Base-by-base conservation (phyloP, 2,797 vertebrate genomes). In the Lepus townsendii region DNA sequence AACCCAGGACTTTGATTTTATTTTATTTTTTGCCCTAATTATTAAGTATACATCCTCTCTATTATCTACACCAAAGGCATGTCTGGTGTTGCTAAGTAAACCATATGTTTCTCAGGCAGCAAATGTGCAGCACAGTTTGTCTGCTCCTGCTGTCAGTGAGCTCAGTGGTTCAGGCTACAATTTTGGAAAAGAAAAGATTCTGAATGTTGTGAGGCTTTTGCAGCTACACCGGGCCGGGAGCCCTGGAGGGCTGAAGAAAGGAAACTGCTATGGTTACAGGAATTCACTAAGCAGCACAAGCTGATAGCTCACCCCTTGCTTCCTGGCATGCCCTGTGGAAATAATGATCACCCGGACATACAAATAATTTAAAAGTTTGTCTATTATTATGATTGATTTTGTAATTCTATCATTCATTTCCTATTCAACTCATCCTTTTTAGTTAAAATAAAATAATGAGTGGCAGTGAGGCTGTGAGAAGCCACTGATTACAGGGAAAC, bases 401-500 rank as follows among this genome's bases (percentile, higher is more conserved):
- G 83, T 84, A 72, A 35, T 42, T 38, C n/a, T 30, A 11, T 62
- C 75, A 93, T 19, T 88, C 75, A 24, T n/a, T 95, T 95, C 54
- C 82, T 83, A 66, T 83, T 66, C 88, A 93, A 93, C n/a, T 2
- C 1, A 82, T 92, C 86, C 93, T 84, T 97, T 97, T 90, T 88
- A 54, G 71, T 91, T 93, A 93, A 96, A 96, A 91, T 83, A 68
- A 91, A 95, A 68, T 86, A 52, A n/a, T 42, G 30, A 6, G 78
- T 80, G 78, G 47, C 71, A 83, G 71, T 0, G 0, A 84, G 1
- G 19, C 97, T 85, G 22, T 2, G n/a, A 97, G 95, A 96, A 97
- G 95, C 62, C 86, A 94, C 88, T 97, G 97, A 98, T 98, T 97
- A 95, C 54, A 97, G 96, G 90, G 86, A 97, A 97, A 68, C 0